Conservation (phyloP, 2,113 vertebrate species). For the Callionymus lyra region DNA sequence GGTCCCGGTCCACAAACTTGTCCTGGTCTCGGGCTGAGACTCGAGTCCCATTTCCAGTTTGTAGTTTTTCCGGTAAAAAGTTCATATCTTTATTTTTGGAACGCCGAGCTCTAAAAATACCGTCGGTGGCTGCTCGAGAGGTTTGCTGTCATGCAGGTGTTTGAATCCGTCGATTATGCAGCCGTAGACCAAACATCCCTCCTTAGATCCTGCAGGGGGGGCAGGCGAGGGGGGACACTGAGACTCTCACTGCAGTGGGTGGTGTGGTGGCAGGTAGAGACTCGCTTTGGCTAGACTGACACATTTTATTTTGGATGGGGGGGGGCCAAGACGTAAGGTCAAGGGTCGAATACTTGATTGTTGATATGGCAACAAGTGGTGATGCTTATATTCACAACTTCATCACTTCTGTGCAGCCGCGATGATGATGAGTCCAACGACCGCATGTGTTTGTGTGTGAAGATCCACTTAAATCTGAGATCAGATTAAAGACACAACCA, state of each 20-base stretch:
- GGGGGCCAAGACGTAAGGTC: background rate
- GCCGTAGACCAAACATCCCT: too few relatives aligned
- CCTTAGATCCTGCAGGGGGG: too few relatives aligned
- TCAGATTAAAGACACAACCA: conserved; percentile 33
- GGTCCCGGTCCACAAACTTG: too few relatives aligned
- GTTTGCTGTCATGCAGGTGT: too few relatives aligned
- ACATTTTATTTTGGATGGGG: background rate
- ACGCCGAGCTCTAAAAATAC: conserved; percentile 43
- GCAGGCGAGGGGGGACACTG: too few relatives aligned
- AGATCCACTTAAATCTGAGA: conserved; percentile 38
- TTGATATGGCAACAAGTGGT: background rate
- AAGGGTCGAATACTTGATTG: background rate
- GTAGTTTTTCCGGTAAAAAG: conserved; percentile 56
- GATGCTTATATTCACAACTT: too few relatives aligned
- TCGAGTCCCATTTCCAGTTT: conserved; percentile 15
- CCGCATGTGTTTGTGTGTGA: conserved; percentile 27
- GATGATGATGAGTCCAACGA: conserved; percentile 3
- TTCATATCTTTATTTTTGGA: conserved; percentile 54
- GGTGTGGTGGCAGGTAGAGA: too few relatives aligned
- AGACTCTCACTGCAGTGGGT: too few relatives aligned
- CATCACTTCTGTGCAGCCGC: too few relatives aligned
- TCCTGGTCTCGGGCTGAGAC: too few relatives aligned
- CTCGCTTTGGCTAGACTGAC: background rate
- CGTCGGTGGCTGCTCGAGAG: too few relatives aligned
- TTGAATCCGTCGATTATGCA: too few relatives aligned